Percentiles rank a stretch among this genome's conserved stretches.
These are phyloP conservation scores for Antedon mediterranea DNA, from an alignment of 53 echinoderm and acorn worm genomes.

Conservation along the genomic window DNA sequence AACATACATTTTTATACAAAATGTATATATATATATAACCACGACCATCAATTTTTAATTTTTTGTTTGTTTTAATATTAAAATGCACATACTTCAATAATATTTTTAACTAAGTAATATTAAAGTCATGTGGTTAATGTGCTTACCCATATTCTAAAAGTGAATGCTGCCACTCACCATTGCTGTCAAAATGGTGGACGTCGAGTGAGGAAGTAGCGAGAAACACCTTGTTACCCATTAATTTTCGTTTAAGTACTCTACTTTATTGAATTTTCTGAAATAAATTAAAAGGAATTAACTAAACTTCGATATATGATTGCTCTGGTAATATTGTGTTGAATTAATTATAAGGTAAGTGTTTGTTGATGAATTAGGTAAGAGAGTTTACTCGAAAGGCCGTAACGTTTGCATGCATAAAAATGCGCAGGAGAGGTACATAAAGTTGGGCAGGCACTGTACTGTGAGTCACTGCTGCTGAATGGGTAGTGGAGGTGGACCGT, in stretches of 20 bases:
- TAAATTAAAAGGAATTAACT: background rate
- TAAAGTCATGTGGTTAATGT: background rate
- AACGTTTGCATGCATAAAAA: no score
- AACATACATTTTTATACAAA: no score
- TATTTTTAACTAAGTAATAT: no score
- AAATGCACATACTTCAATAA: no score
- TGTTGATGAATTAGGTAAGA: background rate
- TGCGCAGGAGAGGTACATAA: no score
- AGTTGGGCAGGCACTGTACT: no score
- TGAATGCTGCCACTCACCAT: background rate
- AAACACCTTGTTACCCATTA: background rate
- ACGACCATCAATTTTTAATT: no score
- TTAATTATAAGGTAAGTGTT: background rate
- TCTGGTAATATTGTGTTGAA: background rate
- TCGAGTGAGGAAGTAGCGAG: background rate
- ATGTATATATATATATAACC: no score
- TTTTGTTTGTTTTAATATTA: no score
- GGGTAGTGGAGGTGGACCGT: no score
- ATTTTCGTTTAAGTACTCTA: background rate
- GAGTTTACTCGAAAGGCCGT: no score
- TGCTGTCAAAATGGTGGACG: conserved; percentile 1
- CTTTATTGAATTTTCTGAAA: background rate
- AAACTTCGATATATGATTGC: background rate
- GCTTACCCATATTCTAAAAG: background rate
- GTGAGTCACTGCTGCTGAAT: no score